Conservation (phyloP, 2,113 vertebrate genomes). For the Suncus etruscus region DNA sequence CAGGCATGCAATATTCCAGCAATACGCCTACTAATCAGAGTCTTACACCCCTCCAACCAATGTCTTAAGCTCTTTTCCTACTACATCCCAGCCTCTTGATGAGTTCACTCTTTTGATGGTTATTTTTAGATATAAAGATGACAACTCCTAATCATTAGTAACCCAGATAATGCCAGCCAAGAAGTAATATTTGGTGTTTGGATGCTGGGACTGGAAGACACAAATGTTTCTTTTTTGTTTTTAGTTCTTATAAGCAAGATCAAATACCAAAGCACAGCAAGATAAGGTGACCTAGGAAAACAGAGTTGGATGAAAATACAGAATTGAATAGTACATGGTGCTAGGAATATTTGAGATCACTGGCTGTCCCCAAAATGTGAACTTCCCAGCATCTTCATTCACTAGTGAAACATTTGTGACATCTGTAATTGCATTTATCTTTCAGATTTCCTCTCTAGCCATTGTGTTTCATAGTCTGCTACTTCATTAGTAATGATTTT, state of each 20-base stretch:
- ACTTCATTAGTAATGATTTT: constrained; percentile 83
- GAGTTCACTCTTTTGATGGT: not conserved
- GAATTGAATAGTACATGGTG: not conserved
- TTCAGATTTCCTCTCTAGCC: constrained; percentile 68
- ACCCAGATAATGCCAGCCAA: not conserved
- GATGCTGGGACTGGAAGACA: not conserved
- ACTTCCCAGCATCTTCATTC: constrained; percentile 58
- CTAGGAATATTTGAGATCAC: not conserved
- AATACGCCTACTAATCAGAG: too few relatives aligned
- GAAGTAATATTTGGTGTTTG: constrained; percentile 8
- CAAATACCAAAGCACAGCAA: not conserved
- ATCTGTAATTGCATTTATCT: constrained; percentile 70
- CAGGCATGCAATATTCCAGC: too few relatives aligned
- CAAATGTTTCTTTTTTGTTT: not conserved
- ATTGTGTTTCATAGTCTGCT: constrained; percentile 65
- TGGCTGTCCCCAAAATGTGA: constrained; percentile 12
- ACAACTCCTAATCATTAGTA: not conserved
- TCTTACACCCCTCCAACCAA: too few relatives aligned
- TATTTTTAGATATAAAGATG: constrained; percentile 16
- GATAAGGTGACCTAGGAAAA: not conserved
- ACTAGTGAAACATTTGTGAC: constrained; percentile 72
- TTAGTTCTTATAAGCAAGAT: not conserved
- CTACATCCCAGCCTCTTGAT: too few relatives aligned
- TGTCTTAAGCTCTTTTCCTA: too few relatives aligned
- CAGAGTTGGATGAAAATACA: not conserved